phyloP scores from a whole-genome alignment of 2,888 invertebrate species.

The Anaspis maculata region DNA sequence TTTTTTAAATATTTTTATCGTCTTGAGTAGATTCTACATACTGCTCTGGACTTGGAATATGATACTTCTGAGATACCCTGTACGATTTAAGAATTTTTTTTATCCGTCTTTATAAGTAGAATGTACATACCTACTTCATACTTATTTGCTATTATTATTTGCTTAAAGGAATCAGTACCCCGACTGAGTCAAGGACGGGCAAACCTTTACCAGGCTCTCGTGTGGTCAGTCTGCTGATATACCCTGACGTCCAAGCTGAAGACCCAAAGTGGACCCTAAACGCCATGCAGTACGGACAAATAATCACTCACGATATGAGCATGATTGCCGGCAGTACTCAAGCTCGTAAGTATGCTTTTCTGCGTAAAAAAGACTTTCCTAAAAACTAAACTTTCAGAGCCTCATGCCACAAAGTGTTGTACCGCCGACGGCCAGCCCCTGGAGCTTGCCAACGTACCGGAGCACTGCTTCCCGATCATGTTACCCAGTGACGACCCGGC shows the following conservation, averaged over 20 bases:
- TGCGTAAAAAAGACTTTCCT: neutral
- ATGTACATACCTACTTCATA: no score
- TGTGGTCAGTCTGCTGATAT: constrained; percentile 59
- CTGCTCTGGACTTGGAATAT: no score
- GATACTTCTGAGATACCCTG: no score
- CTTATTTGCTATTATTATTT: neutral
- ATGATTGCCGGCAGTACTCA: constrained; percentile 64
- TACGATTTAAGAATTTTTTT: no score
- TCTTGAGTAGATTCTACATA: no score
- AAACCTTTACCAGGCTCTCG: constrained; percentile 61
- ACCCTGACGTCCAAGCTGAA: constrained; percentile 60
- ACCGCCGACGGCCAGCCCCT: constrained; percentile 50
- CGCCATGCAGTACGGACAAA: constrained; percentile 74
- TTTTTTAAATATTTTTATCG: neutral
- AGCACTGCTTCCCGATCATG: constrained; percentile 48
- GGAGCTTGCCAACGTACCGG: constrained; percentile 39
- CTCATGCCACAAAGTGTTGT: constrained; percentile 55
- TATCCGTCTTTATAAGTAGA: no score
- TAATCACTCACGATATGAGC: constrained; percentile 73
- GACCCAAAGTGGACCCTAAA: constrained; percentile 68
- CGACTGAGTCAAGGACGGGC: constrained; percentile 53
- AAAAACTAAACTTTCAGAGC: constrained; percentile 39
- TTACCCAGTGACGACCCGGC: constrained; percentile 49
- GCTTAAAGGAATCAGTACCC: constrained; percentile 52
- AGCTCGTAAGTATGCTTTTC: constrained; percentile 54